Percentiles rank a stretch among this genome's conserved stretches.
Conservation (phyloP, 2,797 vertebrate species). For the Enteromius argenteus region DNA sequence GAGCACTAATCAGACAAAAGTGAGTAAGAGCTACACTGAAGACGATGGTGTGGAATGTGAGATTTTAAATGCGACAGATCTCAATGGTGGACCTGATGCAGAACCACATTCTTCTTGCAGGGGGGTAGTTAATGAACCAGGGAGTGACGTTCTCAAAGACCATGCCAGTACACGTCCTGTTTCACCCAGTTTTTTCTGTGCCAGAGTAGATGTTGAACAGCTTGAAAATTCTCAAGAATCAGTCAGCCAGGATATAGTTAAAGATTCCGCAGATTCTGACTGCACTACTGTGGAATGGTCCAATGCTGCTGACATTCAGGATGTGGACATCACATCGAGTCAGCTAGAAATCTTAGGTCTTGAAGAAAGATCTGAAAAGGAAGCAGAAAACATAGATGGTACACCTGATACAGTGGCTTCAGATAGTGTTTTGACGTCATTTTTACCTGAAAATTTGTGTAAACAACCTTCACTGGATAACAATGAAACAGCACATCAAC, state of each 20-base stretch:
- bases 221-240: conserved; percentile 12
- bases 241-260: conserved; percentile 16
- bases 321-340: neutral
- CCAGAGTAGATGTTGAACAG: neutral
- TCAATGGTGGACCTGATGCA: neutral
- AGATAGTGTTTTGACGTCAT: conserved; percentile 20
- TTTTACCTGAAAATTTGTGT: conserved; percentile 16
- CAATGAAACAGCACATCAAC: conserved; percentile 15
- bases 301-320: conserved; percentile 31
- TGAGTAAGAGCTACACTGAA: neutral
- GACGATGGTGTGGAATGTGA: neutral
- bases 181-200: neutral
- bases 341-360: neutral
- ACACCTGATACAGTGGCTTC: conserved; percentile 10
- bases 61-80: neutral
- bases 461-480: conserved; percentile 21
- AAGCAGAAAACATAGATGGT: conserved; percentile 5
- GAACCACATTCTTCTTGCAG: neutral
- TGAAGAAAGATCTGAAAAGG: neutral
- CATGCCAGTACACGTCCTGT: neutral
- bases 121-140: conserved; percentile 3
- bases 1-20: neutral
- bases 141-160: neutral
- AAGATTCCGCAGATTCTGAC: conserved; percentile 63
- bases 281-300: conserved; percentile 61